Evolutionary conservation across 2,797 vertebrate genomes (phyloP), one percentile per base, ranked within the genome.

Genomic region (Coranthus polyacanthus): DNA sequence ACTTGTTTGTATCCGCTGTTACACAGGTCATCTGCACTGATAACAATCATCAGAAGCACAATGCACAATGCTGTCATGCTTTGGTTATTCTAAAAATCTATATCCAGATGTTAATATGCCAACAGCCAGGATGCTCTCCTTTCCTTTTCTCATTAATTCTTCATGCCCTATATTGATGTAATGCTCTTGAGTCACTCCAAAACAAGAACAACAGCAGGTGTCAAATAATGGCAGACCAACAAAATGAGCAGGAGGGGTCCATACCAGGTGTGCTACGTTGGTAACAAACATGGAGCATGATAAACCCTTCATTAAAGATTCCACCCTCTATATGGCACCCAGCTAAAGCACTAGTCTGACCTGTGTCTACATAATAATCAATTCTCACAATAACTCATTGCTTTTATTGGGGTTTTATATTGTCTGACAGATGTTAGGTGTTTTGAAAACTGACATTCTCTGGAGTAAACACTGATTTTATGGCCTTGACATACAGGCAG

Each of bases 261-360:
- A 16, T 69, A 89, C 94, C 94, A 94, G 94, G 93, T 95, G 94
- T 93, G 86, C 90, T 56, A 53, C 55, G n/a, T 78, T 42, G 58
- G 85, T 81, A 86, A 87, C 72, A 85, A 85, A 77, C 61, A 75
- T 6, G 34, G 53, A 44, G 55, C 74, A 66, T 58, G 83, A 90
- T 91, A 94, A 43, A 92, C 92, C 91, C 24, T 68, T 94, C 84
- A 95, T 95, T 94, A 94, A 90, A 90, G 72, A 89, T 94, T 90
- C 80, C 82, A 79, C 86, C 79, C 75, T 65, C 57, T 46, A 17
- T 66, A 77, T 26, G 68, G 79, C 87, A 92, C 84, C 75, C 39
- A 79, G 64, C 57, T 24, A 74, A 72, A 64, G 75, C 36, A 26
- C 44, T 55, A 57, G 55, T 83, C 69, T 78, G 85, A 86, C 79